Percentiles rank a stretch among this genome's conserved stretches.
These are phyloP conservation scores for Glyptemys insculpta DNA, from an alignment of 2,797 vertebrate species.

Conservation along the genomic window DNA sequence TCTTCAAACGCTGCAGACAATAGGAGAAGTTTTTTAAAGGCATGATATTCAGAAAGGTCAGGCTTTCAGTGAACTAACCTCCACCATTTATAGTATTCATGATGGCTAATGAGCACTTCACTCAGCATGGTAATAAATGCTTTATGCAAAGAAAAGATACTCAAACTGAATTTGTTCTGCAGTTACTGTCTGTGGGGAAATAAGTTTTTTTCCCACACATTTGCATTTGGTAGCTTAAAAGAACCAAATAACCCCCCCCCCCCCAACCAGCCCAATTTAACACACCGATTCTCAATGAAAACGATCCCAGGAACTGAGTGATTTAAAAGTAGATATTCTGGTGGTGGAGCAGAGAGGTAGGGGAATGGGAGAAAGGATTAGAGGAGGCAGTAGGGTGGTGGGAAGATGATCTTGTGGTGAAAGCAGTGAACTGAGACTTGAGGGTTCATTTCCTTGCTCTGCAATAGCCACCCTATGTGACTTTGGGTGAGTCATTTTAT, in stretches of 20 bases:
- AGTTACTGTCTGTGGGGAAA: background rate
- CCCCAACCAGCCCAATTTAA: background rate
- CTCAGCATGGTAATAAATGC: slow-evolving; percentile 80
- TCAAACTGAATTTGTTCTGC: background rate
- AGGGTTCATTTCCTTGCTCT: background rate
- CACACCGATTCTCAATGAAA: rapidly evolving
- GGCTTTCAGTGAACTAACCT: slow-evolving; percentile 82
- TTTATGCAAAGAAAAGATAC: slow-evolving; percentile 46
- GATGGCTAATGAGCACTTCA: slow-evolving; percentile 91
- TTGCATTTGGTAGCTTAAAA: rapidly evolving
- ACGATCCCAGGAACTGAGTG: rapidly evolving
- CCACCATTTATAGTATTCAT: slow-evolving; percentile 75
- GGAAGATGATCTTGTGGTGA: background rate
- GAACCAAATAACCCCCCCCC: background rate
- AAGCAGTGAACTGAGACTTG: background rate
- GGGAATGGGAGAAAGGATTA: background rate
- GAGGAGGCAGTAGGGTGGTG: background rate
- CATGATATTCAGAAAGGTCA: slow-evolving; percentile 92
- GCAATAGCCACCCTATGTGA: background rate
- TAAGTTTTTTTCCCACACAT: background rate
- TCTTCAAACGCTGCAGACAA: slow-evolving; percentile 89
- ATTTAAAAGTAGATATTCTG: rapidly evolving
- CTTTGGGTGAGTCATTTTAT: background rate
- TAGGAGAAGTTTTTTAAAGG: slow-evolving; percentile 83
- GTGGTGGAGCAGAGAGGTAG: background rate